phyloP scores from a whole-genome alignment of 2,888 invertebrate genomes.

The Cataglyphis altisquamis region DNA sequence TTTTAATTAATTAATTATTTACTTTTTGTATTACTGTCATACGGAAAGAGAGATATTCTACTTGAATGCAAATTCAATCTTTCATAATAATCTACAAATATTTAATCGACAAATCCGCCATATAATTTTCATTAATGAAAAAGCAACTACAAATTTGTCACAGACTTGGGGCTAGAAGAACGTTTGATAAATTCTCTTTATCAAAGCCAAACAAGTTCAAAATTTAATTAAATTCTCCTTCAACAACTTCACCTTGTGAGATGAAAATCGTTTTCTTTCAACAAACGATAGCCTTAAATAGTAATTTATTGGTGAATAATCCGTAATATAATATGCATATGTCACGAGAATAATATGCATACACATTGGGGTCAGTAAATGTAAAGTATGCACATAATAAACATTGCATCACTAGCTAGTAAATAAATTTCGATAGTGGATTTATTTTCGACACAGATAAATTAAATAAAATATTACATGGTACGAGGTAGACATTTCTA shows the following conservation, averaged over 20 bases:
- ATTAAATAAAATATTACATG: conserved; percentile 21
- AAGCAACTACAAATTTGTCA: neutral
- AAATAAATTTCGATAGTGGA: conserved; percentile 30
- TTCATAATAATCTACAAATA: neutral
- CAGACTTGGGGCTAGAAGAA: neutral
- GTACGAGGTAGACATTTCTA: conserved; percentile 6
- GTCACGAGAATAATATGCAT: neutral
- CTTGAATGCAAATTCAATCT: neutral
- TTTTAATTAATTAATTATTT: neutral
- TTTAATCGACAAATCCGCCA: neutral
- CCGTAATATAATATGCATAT: neutral
- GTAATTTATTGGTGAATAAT: conserved; percentile 34
- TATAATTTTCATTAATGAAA: neutral
- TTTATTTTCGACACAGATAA: conserved; percentile 22
- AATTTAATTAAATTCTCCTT: conserved; percentile 30
- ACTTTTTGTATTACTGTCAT: neutral
- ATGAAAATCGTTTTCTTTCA: conserved; percentile 21
- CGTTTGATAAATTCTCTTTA: neutral
- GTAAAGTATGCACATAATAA: conserved; percentile 27
- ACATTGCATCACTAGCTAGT: conserved; percentile 19
- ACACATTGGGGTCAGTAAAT: conserved; percentile 2
- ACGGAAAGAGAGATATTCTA: neutral
- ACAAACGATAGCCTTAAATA: conserved; percentile 10
- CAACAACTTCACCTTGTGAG: neutral
- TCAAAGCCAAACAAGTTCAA: neutral